A percentile compares a stretch with the other conserved stretches of the same genome.
Evolutionary conservation across 2,888 invertebrate genomes (phyloP).

Genomic region (Philaethria dido): DNA sequence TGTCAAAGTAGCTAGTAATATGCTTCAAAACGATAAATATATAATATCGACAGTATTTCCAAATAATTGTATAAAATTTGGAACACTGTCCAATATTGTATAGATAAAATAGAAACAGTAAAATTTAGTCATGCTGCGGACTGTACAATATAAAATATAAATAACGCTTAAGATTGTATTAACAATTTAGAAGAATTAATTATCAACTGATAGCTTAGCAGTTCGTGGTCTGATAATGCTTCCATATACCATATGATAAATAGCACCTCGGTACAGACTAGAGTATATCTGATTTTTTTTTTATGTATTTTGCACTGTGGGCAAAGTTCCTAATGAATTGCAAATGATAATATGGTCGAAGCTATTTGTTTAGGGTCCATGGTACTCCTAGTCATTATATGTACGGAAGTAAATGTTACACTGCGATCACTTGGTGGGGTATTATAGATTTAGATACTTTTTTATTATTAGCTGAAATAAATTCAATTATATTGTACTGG

Average conservation of each 20-base stretch:
- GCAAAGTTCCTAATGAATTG: conserved; percentile 73
- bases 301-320: conserved; percentile 72
- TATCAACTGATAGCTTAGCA: conserved; percentile 66
- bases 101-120: background rate
- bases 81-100: background rate
- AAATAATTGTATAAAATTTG: background rate
- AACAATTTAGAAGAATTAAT: conserved; percentile 65
- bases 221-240: conserved; percentile 65
- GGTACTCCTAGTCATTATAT: conserved; percentile 80
- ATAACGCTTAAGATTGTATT: conserved; percentile 73
- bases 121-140: conserved; percentile 16
- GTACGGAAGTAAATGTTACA: conserved; percentile 67
- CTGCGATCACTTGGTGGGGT: conserved; percentile 60
- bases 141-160: conserved; percentile 54
- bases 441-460: conserved; percentile 52
- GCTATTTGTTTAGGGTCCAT: conserved; percentile 71
- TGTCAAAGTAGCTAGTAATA: conserved; percentile 3
- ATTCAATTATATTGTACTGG: conserved; percentile 7
- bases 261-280: conserved; percentile 56
- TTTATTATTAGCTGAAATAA: conserved; percentile 46
- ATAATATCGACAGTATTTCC: background rate
- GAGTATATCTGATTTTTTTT: conserved; percentile 52
- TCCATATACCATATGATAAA: conserved; percentile 55
- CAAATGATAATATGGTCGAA: conserved; percentile 42
- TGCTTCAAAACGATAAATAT: background rate